Percentiles rank a stretch among this genome's conserved stretches.
These are phyloP conservation scores for Coelogynopora nodosa DNA, from an alignment of 2,888 invertebrate genomes.

Conservation along the genomic window DNA sequence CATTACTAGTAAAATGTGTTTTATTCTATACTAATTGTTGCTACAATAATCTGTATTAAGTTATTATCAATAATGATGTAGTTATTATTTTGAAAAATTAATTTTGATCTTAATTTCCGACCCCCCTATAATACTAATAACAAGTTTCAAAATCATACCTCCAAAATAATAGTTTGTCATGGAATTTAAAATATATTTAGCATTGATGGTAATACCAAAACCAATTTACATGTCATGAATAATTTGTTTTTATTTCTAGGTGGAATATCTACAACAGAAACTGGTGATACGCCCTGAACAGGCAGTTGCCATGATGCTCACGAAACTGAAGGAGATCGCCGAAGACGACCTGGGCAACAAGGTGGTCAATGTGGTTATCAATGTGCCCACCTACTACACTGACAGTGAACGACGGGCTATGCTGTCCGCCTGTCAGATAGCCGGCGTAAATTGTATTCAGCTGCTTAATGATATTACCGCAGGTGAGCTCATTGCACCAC, in stretches of 20 bases:
- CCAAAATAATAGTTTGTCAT: not conserved
- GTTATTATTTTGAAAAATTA: no score
- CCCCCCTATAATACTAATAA: no score
- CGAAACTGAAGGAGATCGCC: conserved; percentile 88
- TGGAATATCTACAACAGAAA: conserved; percentile 78
- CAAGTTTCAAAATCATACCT: not conserved
- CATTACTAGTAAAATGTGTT: no score
- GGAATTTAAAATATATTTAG: not conserved
- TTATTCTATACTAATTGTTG: no score
- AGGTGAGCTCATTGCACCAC: no score
- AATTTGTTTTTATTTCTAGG: no score
- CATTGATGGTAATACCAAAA: not conserved
- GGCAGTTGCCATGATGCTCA: conserved; percentile 89
- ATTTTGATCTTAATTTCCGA: no score
- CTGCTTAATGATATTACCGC: conserved; percentile 96
- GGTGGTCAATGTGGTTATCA: conserved; percentile 67
- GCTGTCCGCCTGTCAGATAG: conserved; percentile 82
- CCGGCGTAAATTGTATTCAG: conserved; percentile 86
- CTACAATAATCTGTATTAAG: no score
- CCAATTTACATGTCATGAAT: not conserved
- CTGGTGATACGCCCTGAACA: conserved; percentile 75
- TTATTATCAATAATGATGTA: no score
- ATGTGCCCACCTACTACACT: conserved; percentile 84
- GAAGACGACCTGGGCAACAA: conserved; percentile 80
- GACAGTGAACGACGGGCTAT: conserved; percentile 87